Base-by-base conservation (phyloP, 2,113 vertebrate genomes). In the Ochotona princeps region DNA sequence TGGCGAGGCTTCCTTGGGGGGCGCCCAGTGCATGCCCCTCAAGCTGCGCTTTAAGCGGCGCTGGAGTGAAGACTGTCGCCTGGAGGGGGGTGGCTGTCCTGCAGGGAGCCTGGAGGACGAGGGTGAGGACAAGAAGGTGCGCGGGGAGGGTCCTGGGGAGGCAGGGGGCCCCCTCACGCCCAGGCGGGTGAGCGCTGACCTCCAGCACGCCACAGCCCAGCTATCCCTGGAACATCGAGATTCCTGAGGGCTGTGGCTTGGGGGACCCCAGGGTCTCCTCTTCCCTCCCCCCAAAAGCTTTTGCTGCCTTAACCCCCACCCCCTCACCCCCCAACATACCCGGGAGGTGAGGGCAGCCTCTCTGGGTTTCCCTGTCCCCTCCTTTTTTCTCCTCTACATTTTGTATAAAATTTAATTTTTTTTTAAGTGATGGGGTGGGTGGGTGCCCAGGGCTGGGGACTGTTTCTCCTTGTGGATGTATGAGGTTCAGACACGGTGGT, bases 21-120 rank as follows among this genome's bases (percentile, higher is more conserved):
- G 98, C 0, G 97, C 98, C 0, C 98, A 97, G 67, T 99, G 99
- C 96, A 99, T 99, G 97, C 99, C 99, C 4, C 98, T 99, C 35
- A 99, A 99, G 49, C 98, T 99, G 76, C 99, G 99, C 76, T 99
- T 99, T 96, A 99, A 99, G 79, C 98, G 99, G 28, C 98, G 99
- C 96, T 99, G 99, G 99, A 99, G 99, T 49, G 98, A 99, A 95
- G 99, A 99, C 97, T 99, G 99, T 97, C 98, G 98, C 80, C 98
- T 99, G 97, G 99, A 99, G 96, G 99, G 98, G 0, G 98, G 98
- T 14, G 96, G 94, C 35, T 97, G 95, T 38, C 78, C 83, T 0
- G 89, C 98, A 0, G 98, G 99, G 90, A 98, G 98, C 95, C 98
- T 98, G 94, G 99, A 99, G 96, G 98, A 98, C 82, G 97, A 98